Evolutionary conservation across 2,797 vertebrate genomes (phyloP).

Genomic region (Sebastes taczanowskii): DNA sequence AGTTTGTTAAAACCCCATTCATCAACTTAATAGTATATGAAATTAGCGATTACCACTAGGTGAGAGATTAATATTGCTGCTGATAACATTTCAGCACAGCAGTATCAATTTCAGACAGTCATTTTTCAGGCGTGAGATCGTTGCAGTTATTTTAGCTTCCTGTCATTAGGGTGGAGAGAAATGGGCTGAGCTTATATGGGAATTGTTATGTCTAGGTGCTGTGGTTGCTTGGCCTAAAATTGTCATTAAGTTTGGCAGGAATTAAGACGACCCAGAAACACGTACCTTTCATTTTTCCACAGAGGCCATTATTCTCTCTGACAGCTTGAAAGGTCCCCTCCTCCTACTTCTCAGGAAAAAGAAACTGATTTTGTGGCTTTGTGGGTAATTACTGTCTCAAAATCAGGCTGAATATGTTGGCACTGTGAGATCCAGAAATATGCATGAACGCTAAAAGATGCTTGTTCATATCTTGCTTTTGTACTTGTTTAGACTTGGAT

Average conservation of each 20-base stretch:
- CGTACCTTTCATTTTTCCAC: slow-evolving; percentile 14
- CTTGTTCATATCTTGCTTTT: background rate
- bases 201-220: slow-evolving; percentile 65
- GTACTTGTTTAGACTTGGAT: background rate
- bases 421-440: slow-evolving; percentile 8
- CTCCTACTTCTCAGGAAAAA: slow-evolving; percentile 10
- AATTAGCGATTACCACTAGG: slow-evolving; percentile 65
- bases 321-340: slow-evolving; percentile 41
- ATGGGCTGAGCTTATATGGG: slow-evolving; percentile 43
- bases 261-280: slow-evolving; percentile 55
- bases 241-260: slow-evolving; percentile 53
- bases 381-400: slow-evolving; percentile 22
- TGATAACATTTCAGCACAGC: slow-evolving; percentile 65
- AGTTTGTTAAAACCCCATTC: slow-evolving; percentile 71
- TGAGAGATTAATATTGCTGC: slow-evolving; percentile 70
- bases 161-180: slow-evolving; percentile 49
- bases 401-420: background rate
- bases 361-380: slow-evolving; percentile 24
- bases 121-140: slow-evolving; percentile 61
- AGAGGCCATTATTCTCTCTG: slow-evolving; percentile 40
- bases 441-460: background rate
- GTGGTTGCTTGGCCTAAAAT: slow-evolving; percentile 57
- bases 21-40: slow-evolving; percentile 70
- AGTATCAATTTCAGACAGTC: slow-evolving; percentile 57
- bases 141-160: slow-evolving; percentile 55